A percentile compares a stretch with the other conserved stretches of the same genome.
Conservation (phyloP, 64 coral and sea anemone species). For the Acropora tenuis region DNA sequence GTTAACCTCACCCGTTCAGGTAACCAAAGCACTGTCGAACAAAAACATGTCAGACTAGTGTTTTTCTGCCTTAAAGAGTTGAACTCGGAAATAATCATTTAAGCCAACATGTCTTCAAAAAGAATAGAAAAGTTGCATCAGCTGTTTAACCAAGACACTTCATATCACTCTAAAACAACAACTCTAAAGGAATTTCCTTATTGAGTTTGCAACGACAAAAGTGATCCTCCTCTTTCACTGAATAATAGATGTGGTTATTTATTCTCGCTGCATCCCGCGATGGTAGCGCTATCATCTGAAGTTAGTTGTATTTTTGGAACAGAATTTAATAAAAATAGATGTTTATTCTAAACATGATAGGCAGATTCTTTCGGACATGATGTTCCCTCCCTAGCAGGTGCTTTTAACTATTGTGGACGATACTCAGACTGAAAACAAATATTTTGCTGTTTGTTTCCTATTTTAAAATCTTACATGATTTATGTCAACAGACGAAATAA, state of each 20-base stretch:
- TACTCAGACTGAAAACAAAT: conserved; percentile 1
- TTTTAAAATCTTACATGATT: neutral
- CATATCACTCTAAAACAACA: too few relatives aligned
- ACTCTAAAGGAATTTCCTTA: too few relatives aligned
- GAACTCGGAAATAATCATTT: too few relatives aligned
- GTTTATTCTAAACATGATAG: neutral
- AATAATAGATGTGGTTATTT: neutral
- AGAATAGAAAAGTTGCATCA: too few relatives aligned
- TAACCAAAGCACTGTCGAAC: too few relatives aligned
- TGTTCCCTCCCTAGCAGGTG: neutral
- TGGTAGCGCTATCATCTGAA: neutral
- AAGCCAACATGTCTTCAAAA: too few relatives aligned
- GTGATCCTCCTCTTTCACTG: too few relatives aligned
- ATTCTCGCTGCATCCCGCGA: neutral
- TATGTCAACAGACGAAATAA: conserved; percentile 1
- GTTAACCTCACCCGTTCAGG: too few relatives aligned
- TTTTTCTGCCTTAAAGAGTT: too few relatives aligned
- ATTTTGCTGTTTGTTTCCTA: neutral
- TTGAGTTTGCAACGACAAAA: neutral
- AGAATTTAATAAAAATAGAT: neutral
- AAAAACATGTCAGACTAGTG: too few relatives aligned
- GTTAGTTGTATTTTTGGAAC: neutral
- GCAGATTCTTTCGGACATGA: neutral
- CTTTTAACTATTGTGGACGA: neutral
- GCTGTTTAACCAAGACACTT: too few relatives aligned